phyloP scores from a whole-genome alignment of 2,797 vertebrate species.

The Eurystomus glaucurus region DNA sequence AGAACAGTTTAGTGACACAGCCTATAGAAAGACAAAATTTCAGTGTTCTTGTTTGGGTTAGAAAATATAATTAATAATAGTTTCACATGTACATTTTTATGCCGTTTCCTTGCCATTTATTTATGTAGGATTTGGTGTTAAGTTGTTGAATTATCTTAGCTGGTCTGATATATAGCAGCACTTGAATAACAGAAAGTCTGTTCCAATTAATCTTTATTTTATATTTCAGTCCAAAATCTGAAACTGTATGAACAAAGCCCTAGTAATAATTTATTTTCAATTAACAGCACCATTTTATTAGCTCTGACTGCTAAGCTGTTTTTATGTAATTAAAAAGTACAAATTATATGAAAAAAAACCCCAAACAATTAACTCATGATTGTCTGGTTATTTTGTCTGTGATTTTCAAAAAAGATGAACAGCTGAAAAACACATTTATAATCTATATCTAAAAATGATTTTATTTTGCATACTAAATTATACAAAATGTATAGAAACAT shows the following conservation, averaged over 20 bases:
- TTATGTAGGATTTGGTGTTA: not conserved
- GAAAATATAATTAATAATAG: not conserved
- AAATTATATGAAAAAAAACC: not conserved
- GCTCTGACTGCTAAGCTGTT: not conserved
- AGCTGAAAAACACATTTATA: not conserved
- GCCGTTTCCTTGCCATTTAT: not conserved
- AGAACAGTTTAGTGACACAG: not conserved
- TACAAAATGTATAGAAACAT: not conserved
- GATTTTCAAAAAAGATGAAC: not conserved
- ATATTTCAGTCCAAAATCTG: not conserved
- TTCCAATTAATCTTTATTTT: slow-evolving; percentile 26
- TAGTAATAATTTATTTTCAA: not conserved
- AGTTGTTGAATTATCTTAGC: not conserved
- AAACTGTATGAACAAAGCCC: not conserved
- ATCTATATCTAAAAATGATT: not conserved
- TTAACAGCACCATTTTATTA: not conserved
- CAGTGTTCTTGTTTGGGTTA: not conserved
- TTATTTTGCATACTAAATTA: slow-evolving; percentile 2
- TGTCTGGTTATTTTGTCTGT: not conserved
- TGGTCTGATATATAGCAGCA: not conserved
- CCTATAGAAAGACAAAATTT: not conserved
- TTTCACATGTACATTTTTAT: not conserved
- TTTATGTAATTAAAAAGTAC: not conserved
- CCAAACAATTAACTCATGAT: not conserved
- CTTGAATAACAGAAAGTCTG: not conserved